A percentile compares a stretch with the other conserved stretches of the same genome.
Evolutionary conservation across 1,140 invertebrate genomes (phyloP).

Genomic region (Leptinotarsa defecta): DNA sequence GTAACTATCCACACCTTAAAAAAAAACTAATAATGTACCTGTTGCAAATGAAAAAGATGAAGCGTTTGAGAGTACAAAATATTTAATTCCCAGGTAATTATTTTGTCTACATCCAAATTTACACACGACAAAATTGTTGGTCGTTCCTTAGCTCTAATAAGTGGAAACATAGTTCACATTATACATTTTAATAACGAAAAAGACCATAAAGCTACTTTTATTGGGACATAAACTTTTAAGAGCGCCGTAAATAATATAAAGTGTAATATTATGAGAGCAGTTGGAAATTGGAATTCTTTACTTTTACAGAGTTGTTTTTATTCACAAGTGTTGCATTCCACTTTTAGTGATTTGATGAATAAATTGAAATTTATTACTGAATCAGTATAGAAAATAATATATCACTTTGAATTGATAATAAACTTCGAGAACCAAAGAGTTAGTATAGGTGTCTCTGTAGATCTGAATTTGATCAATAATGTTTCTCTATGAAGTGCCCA

Average conservation of each 20-base stretch:
- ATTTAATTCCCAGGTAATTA: no score
- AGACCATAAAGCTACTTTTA: slow-evolving; percentile 23
- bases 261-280: slow-evolving; percentile 26
- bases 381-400: not conserved
- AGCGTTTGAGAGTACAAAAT: no score
- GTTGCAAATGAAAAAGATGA: no score
- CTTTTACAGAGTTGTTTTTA: not conserved
- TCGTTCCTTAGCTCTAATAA: slow-evolving; percentile 14
- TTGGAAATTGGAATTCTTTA: slow-evolving; percentile 22
- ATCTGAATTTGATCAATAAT: no score
- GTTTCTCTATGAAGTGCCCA: no score
- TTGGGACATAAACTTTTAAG: slow-evolving; percentile 23
- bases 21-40: no score
- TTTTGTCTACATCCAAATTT: no score
- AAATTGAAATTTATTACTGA: not conserved
- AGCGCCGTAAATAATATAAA: slow-evolving; percentile 24
- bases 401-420: not conserved
- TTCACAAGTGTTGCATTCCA: not conserved
- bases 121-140: not conserved
- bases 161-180: slow-evolving; percentile 15
- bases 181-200: slow-evolving; percentile 21
- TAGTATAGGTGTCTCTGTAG: no score
- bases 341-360: not conserved
- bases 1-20: no score
- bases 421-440: no score